Percentiles rank a stretch among this genome's conserved stretches.
phyloP scores from a whole-genome alignment of 2,113 vertebrate species.

The Numenius arquata region DNA sequence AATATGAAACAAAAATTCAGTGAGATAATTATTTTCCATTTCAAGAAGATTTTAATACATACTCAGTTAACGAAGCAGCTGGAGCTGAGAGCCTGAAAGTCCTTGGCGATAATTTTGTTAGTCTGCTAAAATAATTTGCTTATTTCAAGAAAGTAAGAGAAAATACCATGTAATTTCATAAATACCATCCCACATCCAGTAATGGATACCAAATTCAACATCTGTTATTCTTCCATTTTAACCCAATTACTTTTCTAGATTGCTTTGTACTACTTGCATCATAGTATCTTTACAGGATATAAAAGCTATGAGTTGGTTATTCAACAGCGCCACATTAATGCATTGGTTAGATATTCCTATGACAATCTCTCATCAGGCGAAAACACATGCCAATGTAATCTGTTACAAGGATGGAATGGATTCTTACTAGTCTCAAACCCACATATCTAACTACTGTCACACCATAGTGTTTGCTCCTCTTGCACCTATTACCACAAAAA shows the following conservation, averaged over 20 bases:
- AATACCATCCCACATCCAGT: not conserved
- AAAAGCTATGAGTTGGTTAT: not conserved
- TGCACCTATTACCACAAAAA: not conserved
- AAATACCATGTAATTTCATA: not conserved
- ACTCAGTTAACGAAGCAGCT: not conserved
- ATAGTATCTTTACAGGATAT: not conserved
- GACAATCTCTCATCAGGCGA: not conserved
- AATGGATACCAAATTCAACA: not conserved
- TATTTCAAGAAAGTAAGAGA: not conserved
- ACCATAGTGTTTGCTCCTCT: not conserved
- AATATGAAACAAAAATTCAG: not conserved
- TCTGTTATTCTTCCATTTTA: not conserved
- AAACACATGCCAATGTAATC: not conserved
- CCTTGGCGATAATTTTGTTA: not conserved
- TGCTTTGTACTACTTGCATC: not conserved
- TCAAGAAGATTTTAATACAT: not conserved
- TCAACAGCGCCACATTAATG: not conserved
- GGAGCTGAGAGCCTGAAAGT: not conserved
- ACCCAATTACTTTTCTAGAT: not conserved
- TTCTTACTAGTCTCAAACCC: not conserved
- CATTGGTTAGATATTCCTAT: not conserved
- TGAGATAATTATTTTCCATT: not conserved
- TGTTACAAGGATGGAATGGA: not conserved
- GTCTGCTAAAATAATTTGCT: not conserved
- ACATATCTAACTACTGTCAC: not conserved